These are phyloP conservation scores for Lagria hirta DNA, from an alignment of 2,888 invertebrate species.

Conservation along the genomic window DNA sequence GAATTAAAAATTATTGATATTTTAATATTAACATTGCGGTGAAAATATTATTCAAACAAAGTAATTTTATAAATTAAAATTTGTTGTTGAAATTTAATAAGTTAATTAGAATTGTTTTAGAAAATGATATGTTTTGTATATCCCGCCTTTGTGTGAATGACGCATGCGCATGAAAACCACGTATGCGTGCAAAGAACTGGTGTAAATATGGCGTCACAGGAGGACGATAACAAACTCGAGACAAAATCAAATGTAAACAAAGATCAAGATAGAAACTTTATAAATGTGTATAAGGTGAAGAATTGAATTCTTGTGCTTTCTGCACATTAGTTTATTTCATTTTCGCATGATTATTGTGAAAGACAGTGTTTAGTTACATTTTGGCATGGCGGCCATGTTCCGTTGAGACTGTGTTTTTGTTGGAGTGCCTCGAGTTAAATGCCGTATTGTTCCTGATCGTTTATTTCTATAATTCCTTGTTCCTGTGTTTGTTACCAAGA, in stretches of 20 bases:
- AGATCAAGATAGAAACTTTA: constrained; percentile 50
- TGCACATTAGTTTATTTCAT: constrained; percentile 47
- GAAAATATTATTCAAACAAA: no score
- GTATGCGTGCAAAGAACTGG: constrained; percentile 31
- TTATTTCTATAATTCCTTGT: constrained; percentile 49
- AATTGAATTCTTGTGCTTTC: constrained; percentile 48
- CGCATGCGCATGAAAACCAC: no score
- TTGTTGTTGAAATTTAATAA: no score
- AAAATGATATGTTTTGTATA: no score
- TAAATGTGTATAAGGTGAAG: constrained; percentile 53
- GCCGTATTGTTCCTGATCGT: constrained; percentile 31
- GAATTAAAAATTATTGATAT: no score
- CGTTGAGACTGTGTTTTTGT: constrained; percentile 41
- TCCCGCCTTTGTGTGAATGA: no score
- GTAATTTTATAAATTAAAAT: no score
- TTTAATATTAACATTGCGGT: no score
- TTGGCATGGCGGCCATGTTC: constrained; percentile 54
- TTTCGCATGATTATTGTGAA: constrained; percentile 50
- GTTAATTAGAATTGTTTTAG: no score
- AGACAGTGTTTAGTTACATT: constrained; percentile 48
- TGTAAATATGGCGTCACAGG: constrained; percentile 54
- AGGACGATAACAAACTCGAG: constrained; percentile 52
- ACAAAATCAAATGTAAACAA: constrained; percentile 49
- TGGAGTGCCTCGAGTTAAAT: constrained; percentile 41
- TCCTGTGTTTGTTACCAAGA: constrained; percentile 41